phyloP scores from a whole-genome alignment of 2,888 invertebrate species.

The Deroplatys truncata region DNA sequence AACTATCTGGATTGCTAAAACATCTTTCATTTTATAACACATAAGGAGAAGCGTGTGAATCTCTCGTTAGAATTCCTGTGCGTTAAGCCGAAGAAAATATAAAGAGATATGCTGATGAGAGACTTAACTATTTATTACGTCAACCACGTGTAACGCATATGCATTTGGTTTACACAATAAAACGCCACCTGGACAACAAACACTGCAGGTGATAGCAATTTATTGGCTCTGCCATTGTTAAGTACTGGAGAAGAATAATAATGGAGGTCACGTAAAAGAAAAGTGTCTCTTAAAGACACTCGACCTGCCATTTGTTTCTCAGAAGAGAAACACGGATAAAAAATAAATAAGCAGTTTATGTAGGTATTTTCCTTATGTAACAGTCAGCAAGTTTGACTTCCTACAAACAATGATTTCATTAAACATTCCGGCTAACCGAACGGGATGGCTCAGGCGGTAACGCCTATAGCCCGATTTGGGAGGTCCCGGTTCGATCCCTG shows the following conservation, averaged over 20 bases:
- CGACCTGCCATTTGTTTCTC: neutral
- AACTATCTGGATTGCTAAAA: too few relatives aligned
- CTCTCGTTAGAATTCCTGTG: neutral
- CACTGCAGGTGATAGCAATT: neutral
- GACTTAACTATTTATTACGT: neutral
- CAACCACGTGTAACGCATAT: neutral
- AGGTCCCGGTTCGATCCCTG: too few relatives aligned
- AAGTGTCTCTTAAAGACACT: neutral
- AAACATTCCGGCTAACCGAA: too few relatives aligned
- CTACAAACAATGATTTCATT: neutral
- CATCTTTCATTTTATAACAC: neutral
- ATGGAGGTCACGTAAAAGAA: neutral
- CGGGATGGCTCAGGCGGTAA: too few relatives aligned
- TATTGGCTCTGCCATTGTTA: neutral
- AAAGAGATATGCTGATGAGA: neutral
- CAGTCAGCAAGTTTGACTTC: neutral
- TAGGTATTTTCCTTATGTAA: neutral
- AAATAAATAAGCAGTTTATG: neutral
- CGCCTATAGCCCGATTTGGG: too few relatives aligned
- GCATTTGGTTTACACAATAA: neutral
- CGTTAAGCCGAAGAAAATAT: too few relatives aligned
- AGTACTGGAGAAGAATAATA: neutral
- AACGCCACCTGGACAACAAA: neutral
- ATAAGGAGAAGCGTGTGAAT: neutral
- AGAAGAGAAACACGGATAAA: neutral